Evolutionary conservation across 2,113 vertebrate genomes (phyloP).

Genomic region (Gavia stellata): DNA sequence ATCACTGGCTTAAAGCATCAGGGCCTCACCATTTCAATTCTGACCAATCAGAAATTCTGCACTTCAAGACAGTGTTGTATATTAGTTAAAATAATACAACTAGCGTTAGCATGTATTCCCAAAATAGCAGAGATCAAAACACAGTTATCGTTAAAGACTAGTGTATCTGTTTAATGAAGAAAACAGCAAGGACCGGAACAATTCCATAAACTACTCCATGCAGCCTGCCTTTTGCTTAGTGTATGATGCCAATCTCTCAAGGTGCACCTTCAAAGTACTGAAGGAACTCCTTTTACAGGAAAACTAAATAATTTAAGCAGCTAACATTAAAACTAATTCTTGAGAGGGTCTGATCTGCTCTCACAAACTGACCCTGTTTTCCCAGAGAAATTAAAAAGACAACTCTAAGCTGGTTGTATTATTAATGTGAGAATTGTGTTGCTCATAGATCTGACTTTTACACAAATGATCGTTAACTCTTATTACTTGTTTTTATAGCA

Average conservation of each 20-base stretch:
- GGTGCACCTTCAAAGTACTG: not conserved
- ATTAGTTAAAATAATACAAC: not conserved
- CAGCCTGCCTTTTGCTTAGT: not conserved
- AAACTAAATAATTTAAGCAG: not conserved
- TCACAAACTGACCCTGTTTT: not conserved
- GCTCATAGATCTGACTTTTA: not conserved
- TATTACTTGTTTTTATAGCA: not conserved
- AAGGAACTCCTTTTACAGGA: not conserved
- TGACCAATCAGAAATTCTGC: not conserved
- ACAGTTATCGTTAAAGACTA: not conserved
- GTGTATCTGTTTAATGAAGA: not conserved
- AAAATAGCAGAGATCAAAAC: not conserved
- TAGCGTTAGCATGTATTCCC: not conserved
- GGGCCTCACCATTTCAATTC: not conserved
- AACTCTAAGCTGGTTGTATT: not conserved
- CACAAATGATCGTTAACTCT: not conserved
- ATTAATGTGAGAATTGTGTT: fast-evolving
- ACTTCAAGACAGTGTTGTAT: not conserved
- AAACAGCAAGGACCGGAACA: not conserved
- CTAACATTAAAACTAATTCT: not conserved
- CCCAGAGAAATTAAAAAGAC: not conserved
- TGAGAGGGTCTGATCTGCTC: not conserved
- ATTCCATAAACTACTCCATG: not conserved
- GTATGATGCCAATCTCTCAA: not conserved
- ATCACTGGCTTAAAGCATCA: not conserved